phyloP scores from a whole-genome alignment of 2,797 vertebrate genomes.

The Dryobates pubescens region DNA sequence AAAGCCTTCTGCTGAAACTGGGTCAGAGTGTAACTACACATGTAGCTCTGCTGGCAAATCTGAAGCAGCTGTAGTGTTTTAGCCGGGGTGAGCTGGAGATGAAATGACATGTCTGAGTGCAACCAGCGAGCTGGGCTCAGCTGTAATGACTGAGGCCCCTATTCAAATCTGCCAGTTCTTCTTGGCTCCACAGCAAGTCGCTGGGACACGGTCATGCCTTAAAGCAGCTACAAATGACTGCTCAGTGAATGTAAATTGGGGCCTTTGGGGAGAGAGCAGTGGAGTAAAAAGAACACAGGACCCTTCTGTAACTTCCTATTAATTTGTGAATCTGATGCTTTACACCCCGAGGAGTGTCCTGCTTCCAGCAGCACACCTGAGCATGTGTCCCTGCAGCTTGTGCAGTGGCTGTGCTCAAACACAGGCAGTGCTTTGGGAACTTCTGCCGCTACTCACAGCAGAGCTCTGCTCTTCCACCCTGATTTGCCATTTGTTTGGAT shows the following conservation, averaged over 20 bases:
- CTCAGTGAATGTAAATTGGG: slow-evolving; percentile 48
- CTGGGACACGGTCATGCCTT: slow-evolving; percentile 49
- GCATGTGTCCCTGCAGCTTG: neutral
- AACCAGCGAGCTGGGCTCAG: neutral
- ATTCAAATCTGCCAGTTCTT: slow-evolving; percentile 48
- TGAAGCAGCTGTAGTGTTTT: slow-evolving; percentile 49
- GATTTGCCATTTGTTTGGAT: neutral
- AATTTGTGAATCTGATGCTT: neutral
- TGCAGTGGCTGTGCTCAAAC: accelerated
- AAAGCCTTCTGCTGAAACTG: slow-evolving; percentile 51
- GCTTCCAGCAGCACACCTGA: neutral
- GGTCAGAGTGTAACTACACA: slow-evolving; percentile 60
- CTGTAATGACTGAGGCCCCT: slow-evolving; percentile 40
- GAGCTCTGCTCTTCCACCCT: neutral
- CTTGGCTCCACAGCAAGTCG: slow-evolving; percentile 42
- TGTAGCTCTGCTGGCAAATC: slow-evolving; percentile 52
- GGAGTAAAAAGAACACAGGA: neutral
- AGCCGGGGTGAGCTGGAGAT: slow-evolving; percentile 26
- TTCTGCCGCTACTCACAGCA: neutral
- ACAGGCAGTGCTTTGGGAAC: neutral
- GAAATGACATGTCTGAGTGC: slow-evolving; percentile 46
- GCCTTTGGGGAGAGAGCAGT: neutral
- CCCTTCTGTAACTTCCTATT: neutral
- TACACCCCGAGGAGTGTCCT: neutral
- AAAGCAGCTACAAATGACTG: slow-evolving; percentile 42